Base-by-base conservation (phyloP, 1,140 invertebrate species). In the Cryptotermes secundus region DNA sequence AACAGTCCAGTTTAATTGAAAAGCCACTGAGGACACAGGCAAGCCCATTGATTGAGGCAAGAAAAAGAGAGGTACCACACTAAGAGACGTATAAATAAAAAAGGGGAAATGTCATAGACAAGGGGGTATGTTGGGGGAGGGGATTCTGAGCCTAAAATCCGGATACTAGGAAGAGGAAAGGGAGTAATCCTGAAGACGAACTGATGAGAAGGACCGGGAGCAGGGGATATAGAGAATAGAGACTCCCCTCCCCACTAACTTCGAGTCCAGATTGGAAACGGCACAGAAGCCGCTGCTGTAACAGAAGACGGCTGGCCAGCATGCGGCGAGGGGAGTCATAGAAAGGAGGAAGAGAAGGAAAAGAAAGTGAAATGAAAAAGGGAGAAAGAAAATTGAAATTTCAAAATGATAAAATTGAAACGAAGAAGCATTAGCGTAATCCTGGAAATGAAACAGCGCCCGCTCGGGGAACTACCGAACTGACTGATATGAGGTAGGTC, bases 371-470 rank as follows among this genome's bases (percentile, higher is more conserved):
- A 59, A 82, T 45, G 49, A 53, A 82, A 59, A 49, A 31, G 22
- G 31, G 38, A 34, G 53, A 82, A 82, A 59, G 38, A 82, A 4
- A 49, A 82, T 49, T 49, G 81, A 82, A 82, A 82, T 82, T 42
- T 49, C 42, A 42, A 82, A 82, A 82, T 82, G 81, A 82, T 82
- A 82, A 82, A 59, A 82, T 38, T 59, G 45, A 34, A 82, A 42
- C 42, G 34, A 82, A 82, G 81, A 42, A 53, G 81, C 81, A 82
- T 82, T 82, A 82, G 81, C 81, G 81, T 82, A 82, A 82, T 82
- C 81, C 81, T 82, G 81, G 81, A 82, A 82, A 82, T 82, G 81
- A 82, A 82, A 82, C 81, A 82, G 81, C 42, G 81, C 26, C 59
- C 3, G 3, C 31, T 72, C 1, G 59, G 45, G 45, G 22, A 0